Base-by-base conservation (phyloP, 2,113 vertebrate species). In the Chloropsis hardwickii region DNA sequence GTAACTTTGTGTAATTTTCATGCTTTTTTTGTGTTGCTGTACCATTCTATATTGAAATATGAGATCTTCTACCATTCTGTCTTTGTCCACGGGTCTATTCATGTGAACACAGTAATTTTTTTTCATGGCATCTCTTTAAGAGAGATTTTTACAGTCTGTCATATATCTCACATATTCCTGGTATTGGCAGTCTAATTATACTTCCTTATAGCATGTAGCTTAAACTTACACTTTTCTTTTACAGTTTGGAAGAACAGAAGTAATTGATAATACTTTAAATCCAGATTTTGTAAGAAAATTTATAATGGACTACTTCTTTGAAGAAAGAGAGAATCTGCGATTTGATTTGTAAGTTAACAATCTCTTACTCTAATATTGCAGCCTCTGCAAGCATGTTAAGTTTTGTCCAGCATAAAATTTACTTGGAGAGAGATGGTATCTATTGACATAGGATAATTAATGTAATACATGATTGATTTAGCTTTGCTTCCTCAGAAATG, bases 211-310 rank as follows among this genome's bases (percentile, higher is more conserved):
- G 27, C 22, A 33, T n/a, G 7, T 93, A 33, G 20, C 22, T 83
- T 96, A 88, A 95, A 82, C 17, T 28, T 45, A 19, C 2, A 44
- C 81, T 92, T 96, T 62, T 97, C 39, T 91, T 92, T 95, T 92
- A 70, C 96, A 99, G 99, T 99, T 98, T 98, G 99, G 99, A 86
- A 99, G 99, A 97, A 99, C 99, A 48, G 99, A 99, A 98, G 99
- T 99, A 90, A 99, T 99, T 44, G 99, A 99, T 98, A 99, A 99
- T 98, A 99, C 99, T 35, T 98, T 99, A 94, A 99, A 99, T 95
- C 99, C 99, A 67, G 99, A 99, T 95, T 99, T 99, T 98, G 99
- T 99, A 90, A 98, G 98, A 94, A 99, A 99, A 97, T 99, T 99
- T 97, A 98, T 99, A 96, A 97, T 99, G 98, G 99, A 99, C 97